phyloP scores from a whole-genome alignment of 2,888 invertebrate genomes.

The Lithosia quadra region DNA sequence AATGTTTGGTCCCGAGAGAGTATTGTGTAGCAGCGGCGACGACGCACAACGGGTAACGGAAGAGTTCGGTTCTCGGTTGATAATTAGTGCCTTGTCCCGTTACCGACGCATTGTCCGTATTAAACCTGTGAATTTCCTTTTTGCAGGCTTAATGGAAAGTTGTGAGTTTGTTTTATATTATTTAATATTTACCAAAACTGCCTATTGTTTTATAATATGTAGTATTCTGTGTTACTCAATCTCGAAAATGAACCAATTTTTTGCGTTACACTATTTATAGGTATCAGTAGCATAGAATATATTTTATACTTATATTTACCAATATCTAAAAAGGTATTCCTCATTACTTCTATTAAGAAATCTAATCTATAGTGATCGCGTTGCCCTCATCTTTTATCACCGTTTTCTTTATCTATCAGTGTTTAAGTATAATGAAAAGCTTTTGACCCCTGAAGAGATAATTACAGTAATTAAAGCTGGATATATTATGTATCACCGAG shows the following conservation, averaged over 20 bases:
- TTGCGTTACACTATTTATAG: slow-evolving; percentile 11
- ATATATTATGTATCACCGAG: slow-evolving; percentile 57
- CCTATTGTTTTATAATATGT: slow-evolving; percentile 62
- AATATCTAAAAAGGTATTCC: not conserved
- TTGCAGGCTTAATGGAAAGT: slow-evolving; percentile 74
- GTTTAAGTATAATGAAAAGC: not conserved
- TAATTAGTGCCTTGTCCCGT: slow-evolving; percentile 83
- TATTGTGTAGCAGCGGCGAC: slow-evolving; percentile 51
- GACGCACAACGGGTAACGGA: slow-evolving; percentile 65
- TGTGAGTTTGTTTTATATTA: slow-evolving; percentile 67
- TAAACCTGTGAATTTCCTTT: slow-evolving; percentile 80
- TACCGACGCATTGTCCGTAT: slow-evolving; percentile 80
- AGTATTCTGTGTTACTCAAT: slow-evolving; percentile 32
- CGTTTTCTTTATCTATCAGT: no score
- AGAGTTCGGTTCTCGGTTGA: slow-evolving; percentile 77
- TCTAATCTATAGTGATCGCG: not conserved
- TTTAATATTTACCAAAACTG: slow-evolving; percentile 59
- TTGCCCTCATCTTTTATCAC: not conserved
- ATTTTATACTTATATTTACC: no score
- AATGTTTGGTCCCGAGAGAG: slow-evolving; percentile 58
- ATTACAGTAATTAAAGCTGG: not conserved
- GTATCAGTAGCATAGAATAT: no score
- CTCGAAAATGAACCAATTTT: slow-evolving; percentile 20
- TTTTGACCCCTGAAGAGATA: not conserved
- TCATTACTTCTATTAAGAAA: not conserved